A percentile compares a stretch with the other conserved stretches of the same genome.
Evolutionary conservation across 2,797 vertebrate genomes (phyloP).

Genomic region (Anguilla obscura): DNA sequence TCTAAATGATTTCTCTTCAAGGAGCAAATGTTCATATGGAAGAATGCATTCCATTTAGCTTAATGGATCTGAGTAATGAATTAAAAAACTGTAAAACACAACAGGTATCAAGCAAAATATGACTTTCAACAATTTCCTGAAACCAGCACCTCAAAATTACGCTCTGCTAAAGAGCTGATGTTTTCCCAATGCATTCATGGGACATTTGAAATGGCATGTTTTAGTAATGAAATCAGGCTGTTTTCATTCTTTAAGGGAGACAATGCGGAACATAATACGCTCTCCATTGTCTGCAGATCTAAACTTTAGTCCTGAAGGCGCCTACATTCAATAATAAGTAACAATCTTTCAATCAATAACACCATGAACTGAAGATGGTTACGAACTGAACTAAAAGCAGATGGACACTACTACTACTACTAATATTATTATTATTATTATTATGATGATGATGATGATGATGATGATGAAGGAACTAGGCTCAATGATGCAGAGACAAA

Average conservation of each 20-base stretch:
- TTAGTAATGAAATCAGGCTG: constrained; percentile 11
- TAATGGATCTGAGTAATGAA: constrained; percentile 35
- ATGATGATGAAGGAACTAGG: not conserved
- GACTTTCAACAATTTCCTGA: constrained; percentile 21
- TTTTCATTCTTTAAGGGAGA: constrained; percentile 10
- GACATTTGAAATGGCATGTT: constrained; percentile 21
- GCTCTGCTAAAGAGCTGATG: constrained; percentile 1
- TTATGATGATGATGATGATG: not conserved
- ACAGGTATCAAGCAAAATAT: constrained; percentile 23
- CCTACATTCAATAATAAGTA: not conserved
- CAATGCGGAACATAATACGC: not conserved
- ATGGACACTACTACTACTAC: not conserved
- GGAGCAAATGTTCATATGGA: constrained; percentile 8
- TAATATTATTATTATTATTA: not conserved
- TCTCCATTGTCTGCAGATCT: not conserved
- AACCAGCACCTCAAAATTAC: not conserved
- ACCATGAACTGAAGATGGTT: not conserved
- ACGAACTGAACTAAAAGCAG: not conserved
- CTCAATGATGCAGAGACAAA: not conserved
- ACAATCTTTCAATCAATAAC: not conserved
- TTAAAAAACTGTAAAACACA: not conserved
- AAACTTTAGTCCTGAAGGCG: not conserved
- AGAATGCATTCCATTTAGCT: constrained; percentile 13
- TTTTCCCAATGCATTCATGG: not conserved
- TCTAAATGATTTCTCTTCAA: not conserved